Conservation (phyloP, 2,888 invertebrate species). For the Meandrusa payeni region DNA sequence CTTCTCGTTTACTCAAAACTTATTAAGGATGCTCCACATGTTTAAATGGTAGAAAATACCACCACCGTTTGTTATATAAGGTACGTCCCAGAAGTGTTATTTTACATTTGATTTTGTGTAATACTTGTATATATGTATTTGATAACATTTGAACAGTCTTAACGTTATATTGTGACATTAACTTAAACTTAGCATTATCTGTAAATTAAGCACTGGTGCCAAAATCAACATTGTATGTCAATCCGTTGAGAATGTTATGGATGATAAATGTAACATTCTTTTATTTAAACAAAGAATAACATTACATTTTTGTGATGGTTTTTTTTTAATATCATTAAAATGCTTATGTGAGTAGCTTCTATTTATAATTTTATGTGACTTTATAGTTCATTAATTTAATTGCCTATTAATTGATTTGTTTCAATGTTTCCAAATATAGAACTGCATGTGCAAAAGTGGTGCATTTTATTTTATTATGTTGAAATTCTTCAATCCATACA, state of each 20-base stretch:
- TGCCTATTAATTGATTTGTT: conserved; percentile 55
- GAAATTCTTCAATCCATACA: conserved; percentile 45
- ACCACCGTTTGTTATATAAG: conserved; percentile 75
- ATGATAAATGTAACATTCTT: conserved; percentile 51
- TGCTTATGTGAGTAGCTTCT: conserved; percentile 72
- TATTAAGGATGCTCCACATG: conserved; percentile 78
- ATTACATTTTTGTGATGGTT: conserved; percentile 27
- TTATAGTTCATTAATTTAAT: conserved; percentile 42
- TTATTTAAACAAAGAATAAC: conserved; percentile 29
- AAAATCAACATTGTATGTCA: conserved; percentile 35
- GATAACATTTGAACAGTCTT: conserved; percentile 46
- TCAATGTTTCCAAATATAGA: conserved; percentile 53
- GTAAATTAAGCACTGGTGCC: conserved; percentile 65
- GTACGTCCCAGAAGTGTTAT: conserved; percentile 74
- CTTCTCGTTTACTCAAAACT: conserved; percentile 78
- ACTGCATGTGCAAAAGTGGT: conserved; percentile 66
- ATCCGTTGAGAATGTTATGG: conserved; percentile 72
- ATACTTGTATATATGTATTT: conserved; percentile 58
- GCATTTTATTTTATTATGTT: conserved; percentile 38
- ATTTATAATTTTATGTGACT: conserved; percentile 41
- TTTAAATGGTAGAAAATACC: conserved; percentile 75
- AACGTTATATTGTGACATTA: conserved; percentile 61
- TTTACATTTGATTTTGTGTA: conserved; percentile 69
- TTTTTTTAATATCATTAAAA: conserved; percentile 45
- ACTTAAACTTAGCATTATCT: conserved; percentile 39